Percentiles rank a stretch among this genome's conserved stretches.
Evolutionary conservation across 2,113 vertebrate species (phyloP).

Genomic region (Nannospalax galili): DNA sequence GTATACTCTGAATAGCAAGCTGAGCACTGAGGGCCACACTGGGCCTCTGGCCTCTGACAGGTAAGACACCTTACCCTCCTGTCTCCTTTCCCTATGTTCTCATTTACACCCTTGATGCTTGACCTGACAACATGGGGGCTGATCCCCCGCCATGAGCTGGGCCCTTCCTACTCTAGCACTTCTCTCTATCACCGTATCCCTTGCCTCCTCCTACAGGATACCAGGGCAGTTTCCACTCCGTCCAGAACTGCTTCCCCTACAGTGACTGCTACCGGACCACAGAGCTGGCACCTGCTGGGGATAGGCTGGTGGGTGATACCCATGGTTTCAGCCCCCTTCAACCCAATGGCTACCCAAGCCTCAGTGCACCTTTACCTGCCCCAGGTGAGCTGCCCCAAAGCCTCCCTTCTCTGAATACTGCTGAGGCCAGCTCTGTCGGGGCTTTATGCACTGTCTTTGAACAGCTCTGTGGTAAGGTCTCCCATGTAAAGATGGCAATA

Average conservation of each 20-base stretch:
- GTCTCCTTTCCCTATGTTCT: neutral
- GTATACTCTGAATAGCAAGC: neutral
- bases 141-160: rapidly evolving
- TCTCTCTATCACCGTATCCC: neutral
- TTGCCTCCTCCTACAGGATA: constrained; percentile 88
- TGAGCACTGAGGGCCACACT: neutral
- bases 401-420: neutral
- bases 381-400: constrained; percentile 86
- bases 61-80: rapidly evolving
- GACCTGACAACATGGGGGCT: neutral
- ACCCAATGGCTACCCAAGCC: constrained; percentile 93
- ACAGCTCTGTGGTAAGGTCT: neutral
- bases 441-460: neutral
- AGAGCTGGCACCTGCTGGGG: constrained; percentile 89
- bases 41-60: neutral
- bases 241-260: constrained; percentile 95
- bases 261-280: constrained; percentile 93
- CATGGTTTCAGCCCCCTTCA: constrained; percentile 90
- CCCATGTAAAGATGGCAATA: neutral
- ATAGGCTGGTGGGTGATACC: constrained; percentile 86
- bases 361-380: constrained; percentile 86
- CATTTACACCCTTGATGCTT: neutral
- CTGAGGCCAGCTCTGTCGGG: neutral
- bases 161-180: neutral
- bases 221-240: constrained; percentile 95